Conservation (phyloP, 2,113 vertebrate genomes). For the Hypanus sabinus region DNA sequence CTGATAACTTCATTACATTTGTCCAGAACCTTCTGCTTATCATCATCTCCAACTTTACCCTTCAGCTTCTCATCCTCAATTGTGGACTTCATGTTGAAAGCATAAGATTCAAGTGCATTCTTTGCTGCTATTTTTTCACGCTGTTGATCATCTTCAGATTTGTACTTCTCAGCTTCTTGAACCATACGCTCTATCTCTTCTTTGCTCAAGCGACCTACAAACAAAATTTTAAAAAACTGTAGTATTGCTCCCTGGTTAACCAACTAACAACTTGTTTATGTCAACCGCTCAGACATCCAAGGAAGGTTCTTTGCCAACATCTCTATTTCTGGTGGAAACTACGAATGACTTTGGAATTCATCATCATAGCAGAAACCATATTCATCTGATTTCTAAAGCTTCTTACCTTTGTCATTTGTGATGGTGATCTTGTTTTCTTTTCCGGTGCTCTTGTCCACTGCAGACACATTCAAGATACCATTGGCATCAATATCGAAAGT, state of each 20-base stretch:
- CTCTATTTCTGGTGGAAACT: conserved; percentile 19
- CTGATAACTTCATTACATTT: conserved; percentile 77
- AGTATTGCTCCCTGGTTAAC: background rate
- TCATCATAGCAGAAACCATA: background rate
- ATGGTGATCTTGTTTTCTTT: conserved; percentile 90
- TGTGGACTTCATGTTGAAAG: conserved; percentile 83
- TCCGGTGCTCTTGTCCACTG: conserved; percentile 81
- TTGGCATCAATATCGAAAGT: conserved; percentile 91
- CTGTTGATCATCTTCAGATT: conserved; percentile 69
- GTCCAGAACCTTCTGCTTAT: conserved; percentile 73
- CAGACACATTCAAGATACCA: conserved; percentile 81
- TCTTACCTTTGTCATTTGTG: conserved; percentile 80
- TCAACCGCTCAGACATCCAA: conserved; percentile 22
- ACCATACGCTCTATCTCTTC: conserved; percentile 88
- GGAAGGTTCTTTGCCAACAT: conserved; percentile 1
- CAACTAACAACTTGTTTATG: background rate
- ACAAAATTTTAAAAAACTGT: background rate
- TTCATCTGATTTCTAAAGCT: background rate
- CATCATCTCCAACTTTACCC: conserved; percentile 72
- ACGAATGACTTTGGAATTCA: background rate
- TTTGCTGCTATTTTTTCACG: conserved; percentile 72
- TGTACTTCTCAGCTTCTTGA: conserved; percentile 75
- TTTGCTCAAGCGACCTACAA: conserved; percentile 72
- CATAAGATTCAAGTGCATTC: conserved; percentile 74
- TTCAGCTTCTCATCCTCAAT: conserved; percentile 75